These are phyloP conservation scores for Pemphigus obesinymphae DNA, from an alignment of 1,140 invertebrate genomes.

Conservation along the genomic window DNA sequence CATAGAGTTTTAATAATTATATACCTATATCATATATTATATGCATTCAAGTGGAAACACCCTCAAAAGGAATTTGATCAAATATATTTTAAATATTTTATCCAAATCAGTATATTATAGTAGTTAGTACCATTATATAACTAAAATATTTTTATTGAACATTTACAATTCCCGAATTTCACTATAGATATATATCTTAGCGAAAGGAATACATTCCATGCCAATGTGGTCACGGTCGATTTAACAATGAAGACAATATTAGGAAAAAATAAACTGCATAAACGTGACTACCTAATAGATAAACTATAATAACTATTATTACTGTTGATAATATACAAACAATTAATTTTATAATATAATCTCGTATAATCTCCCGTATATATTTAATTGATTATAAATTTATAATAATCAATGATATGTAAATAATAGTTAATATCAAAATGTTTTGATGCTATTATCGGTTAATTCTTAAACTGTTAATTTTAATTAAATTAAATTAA, in stretches of 20 bases:
- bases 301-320: conserved; percentile 12
- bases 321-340: neutral
- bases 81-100: neutral
- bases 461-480: too few relatives aligned
- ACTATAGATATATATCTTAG: neutral
- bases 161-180: neutral
- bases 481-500: too few relatives aligned
- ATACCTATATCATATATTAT: too few relatives aligned
- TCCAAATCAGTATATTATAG: neutral
- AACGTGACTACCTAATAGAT: conserved; percentile 15
- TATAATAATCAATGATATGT: too few relatives aligned
- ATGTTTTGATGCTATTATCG: too few relatives aligned
- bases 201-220: neutral
- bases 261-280: neutral
- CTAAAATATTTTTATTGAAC: neutral
- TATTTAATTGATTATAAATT: too few relatives aligned
- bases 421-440: neutral
- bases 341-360: neutral
- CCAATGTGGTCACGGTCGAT: neutral
- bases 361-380: too few relatives aligned
- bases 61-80: neutral
- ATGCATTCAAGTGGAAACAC: neutral
- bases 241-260: conserved; percentile 4
- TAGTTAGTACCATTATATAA: neutral
- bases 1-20: neutral